These are phyloP conservation scores for Sinonovacula constricta DNA, from an alignment of 1,140 invertebrate genomes.

Conservation along the genomic window DNA sequence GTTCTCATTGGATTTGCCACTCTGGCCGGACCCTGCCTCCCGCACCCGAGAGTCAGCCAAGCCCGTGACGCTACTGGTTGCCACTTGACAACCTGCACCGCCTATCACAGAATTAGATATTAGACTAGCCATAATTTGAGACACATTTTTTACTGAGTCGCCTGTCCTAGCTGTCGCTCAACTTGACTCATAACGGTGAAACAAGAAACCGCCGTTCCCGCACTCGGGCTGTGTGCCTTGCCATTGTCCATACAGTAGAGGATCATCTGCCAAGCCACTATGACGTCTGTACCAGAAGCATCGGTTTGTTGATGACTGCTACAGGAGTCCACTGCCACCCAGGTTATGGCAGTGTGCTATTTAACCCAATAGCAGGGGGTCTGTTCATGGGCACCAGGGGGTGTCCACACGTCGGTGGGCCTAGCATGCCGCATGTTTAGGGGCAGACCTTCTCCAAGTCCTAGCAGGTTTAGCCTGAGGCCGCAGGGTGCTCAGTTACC, in stretches of 20 bases:
- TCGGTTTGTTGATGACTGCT: slow-evolving; percentile 2
- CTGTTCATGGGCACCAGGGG: no score
- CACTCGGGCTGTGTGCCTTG: background rate
- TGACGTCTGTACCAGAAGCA: background rate
- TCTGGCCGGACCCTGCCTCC: slow-evolving; percentile 29
- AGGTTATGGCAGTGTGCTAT: background rate
- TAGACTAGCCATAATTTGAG: slow-evolving; percentile 1
- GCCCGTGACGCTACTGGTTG: slow-evolving; percentile 17
- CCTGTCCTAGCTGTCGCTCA: slow-evolving; percentile 1
- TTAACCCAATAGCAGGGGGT: no score
- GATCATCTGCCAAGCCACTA: background rate
- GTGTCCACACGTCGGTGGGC: no score
- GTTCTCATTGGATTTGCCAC: slow-evolving; percentile 12
- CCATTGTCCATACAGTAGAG: background rate
- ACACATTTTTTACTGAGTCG: background rate
- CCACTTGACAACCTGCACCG: background rate
- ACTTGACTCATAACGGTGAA: no score
- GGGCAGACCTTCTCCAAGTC: no score
- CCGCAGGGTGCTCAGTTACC: no score
- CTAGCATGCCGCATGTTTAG: no score
- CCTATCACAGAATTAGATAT: slow-evolving; percentile 1
- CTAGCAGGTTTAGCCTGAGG: no score
- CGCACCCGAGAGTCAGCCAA: no score
- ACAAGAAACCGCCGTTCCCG: background rate
- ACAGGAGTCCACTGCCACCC: slow-evolving; percentile 1